Evolutionary conservation across 2,113 vertebrate genomes (phyloP), one percentile per base, ranked within the genome.

Genomic region (Andinoacara biseriatus): DNA sequence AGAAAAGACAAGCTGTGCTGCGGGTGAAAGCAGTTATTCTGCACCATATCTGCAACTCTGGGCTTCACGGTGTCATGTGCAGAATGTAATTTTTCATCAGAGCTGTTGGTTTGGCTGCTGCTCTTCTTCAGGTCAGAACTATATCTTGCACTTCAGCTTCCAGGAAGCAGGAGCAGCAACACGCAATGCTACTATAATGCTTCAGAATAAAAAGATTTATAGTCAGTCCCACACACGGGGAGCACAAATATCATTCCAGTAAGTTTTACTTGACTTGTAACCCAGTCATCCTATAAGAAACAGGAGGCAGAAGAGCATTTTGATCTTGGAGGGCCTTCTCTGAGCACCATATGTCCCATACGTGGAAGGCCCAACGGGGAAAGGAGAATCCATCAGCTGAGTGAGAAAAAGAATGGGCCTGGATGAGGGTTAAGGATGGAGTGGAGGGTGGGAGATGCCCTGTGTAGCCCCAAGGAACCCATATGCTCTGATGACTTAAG

Each of bases 401-500:
- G 63, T 31, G 67, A 85, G 62, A 38, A 59, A 31, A 24, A 35
- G 15, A 26, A 38, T 7, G 31, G 54, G 60, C 17, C 24, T 46
- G 74, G 49, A 17, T 3, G 58, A 40, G 74, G 58, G 58, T 60
- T 9, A 33, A 58, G 40, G 63, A 46, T n/a, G 46, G 18, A 5
- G 17, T 67, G 40, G 63, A 49, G 40, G 40, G 46, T 46, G 9
- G 38, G 31, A 10, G 26, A 52, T 72, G 65, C 49, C 61, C 78
- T 29, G 2, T 17, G 60, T 60, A 10, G 92, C 80, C 89, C 86
- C 86, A 2, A 87, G 89, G 87, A 83, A 76, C 78, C 89, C 93
- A 94, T 94, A 94, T 94, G 94, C 81, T 91, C 49, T 17, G 52
- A 57, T 81, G 80, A 80, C 75, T 81, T 75, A 52, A 86, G 86